Evolutionary conservation across 92 coral and sea anemone genomes (phyloP).

Genomic region (Porites cylindrica): DNA sequence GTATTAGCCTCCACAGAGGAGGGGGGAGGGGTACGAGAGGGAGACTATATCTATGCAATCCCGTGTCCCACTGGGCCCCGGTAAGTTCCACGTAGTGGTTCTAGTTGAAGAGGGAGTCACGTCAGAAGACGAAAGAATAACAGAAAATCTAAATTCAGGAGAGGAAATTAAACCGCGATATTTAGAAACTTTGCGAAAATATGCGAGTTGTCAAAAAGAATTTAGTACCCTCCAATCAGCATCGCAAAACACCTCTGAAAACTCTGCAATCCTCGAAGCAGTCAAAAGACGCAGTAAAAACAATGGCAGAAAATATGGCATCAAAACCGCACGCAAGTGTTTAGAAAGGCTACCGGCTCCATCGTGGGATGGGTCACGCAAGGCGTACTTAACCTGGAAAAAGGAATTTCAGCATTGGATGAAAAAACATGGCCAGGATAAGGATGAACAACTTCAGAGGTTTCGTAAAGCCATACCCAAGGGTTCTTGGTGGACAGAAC

Average conservation of each 20-base stretch:
- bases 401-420: slow-evolving; percentile 73
- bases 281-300: slow-evolving; percentile 54
- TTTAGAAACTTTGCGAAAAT: slow-evolving; percentile 22
- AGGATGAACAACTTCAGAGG: slow-evolving; percentile 74
- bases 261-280: slow-evolving; percentile 38
- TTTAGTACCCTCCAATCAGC: not conserved
- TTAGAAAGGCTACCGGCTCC: slow-evolving; percentile 70
- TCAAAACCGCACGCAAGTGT: slow-evolving; percentile 45
- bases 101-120: not conserved
- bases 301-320: slow-evolving; percentile 52
- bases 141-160: slow-evolving; percentile 13
- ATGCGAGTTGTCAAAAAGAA: slow-evolving; percentile 38
- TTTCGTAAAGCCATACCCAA: slow-evolving; percentile 73
- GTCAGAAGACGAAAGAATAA: slow-evolving; percentile 27
- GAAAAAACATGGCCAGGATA: slow-evolving; percentile 69
- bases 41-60: too few relatives aligned
- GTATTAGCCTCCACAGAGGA: too few relatives aligned
- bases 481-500: slow-evolving; percentile 68
- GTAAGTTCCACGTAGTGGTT: too few relatives aligned
- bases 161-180: slow-evolving; percentile 31
- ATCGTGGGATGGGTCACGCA: slow-evolving; percentile 70
- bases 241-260: slow-evolving; percentile 30
- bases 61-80: too few relatives aligned
- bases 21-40: too few relatives aligned
- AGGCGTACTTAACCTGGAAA: slow-evolving; percentile 67